Evolutionary conservation across 2,888 invertebrate species (phyloP).

Genomic region (Protonemura montana): DNA sequence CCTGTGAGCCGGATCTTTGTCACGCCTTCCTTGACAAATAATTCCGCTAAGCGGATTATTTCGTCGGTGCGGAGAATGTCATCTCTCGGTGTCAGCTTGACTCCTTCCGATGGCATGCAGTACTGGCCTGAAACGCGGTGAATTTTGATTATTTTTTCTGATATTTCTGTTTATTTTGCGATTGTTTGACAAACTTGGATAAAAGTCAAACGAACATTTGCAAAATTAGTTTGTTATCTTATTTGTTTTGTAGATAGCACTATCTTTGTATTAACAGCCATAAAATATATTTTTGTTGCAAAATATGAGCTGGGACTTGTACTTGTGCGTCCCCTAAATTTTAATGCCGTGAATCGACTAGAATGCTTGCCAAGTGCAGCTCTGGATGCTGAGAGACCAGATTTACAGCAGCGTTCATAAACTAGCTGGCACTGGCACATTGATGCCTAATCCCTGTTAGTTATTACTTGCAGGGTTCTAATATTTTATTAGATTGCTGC

Average conservation of each 20-base stretch:
- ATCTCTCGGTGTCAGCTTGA: constrained; percentile 77
- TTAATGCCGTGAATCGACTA: no score
- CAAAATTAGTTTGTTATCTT: constrained; percentile 1
- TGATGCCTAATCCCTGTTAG: no score
- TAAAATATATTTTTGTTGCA: neutral
- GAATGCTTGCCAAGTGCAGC: no score
- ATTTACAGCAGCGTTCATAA: neutral
- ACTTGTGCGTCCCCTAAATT: no score
- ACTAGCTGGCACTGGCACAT: neutral
- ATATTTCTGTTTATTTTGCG: no score
- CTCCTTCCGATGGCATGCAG: constrained; percentile 98
- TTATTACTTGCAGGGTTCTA: neutral
- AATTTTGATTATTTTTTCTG: neutral
- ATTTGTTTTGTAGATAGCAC: neutral
- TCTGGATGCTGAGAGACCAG: neutral
- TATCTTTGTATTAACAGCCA: neutral
- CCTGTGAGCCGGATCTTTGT: constrained; percentile 94
- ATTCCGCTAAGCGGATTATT: constrained; percentile 76
- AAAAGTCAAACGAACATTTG: neutral
- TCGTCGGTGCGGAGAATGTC: constrained; percentile 83
- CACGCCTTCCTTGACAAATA: constrained; percentile 90
- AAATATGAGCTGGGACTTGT: neutral
- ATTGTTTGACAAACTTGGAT: neutral
- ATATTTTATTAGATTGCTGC: no score
- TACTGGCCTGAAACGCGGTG: constrained; percentile 76